phyloP scores from a whole-genome alignment of 2,113 vertebrate genomes.

The Scartelaos histophorus region DNA sequence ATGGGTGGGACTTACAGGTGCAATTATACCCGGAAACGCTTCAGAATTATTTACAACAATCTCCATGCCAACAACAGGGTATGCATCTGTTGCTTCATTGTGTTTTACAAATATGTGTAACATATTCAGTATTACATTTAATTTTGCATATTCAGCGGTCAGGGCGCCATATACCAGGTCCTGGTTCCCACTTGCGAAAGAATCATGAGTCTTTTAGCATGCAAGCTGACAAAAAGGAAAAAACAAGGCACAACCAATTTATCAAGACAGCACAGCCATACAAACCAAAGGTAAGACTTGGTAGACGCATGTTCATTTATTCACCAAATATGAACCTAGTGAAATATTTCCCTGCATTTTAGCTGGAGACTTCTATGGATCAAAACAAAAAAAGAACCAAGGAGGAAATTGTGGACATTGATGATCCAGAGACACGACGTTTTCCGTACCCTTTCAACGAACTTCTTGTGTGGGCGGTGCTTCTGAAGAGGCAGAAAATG shows the following conservation, averaged over 20 bases:
- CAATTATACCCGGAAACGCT: slow-evolving; percentile 95
- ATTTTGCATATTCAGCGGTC: slow-evolving; percentile 80
- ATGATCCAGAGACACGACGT: slow-evolving; percentile 92
- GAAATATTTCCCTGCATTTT: neutral
- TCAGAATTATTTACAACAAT: slow-evolving; percentile 96
- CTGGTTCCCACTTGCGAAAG: slow-evolving; percentile 88
- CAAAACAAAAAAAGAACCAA: slow-evolving; percentile 94
- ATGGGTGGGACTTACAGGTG: slow-evolving; percentile 99
- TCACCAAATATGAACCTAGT: neutral
- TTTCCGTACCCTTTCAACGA: slow-evolving; percentile 98
- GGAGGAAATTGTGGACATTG: slow-evolving; percentile 97
- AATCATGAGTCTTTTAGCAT: slow-evolving; percentile 92
- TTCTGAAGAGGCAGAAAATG: slow-evolving; percentile 99
- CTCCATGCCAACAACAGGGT: slow-evolving; percentile 93
- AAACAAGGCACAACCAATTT: slow-evolving; percentile 97
- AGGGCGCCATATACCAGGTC: slow-evolving; percentile 82
- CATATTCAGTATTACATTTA: neutral
- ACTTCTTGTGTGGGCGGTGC: slow-evolving; percentile 94
- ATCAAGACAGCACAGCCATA: slow-evolving; percentile 99
- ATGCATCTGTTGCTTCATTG: slow-evolving; percentile 24
- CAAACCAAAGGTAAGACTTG: slow-evolving; percentile 87
- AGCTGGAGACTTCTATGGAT: slow-evolving; percentile 78
- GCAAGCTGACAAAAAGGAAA: slow-evolving; percentile 96
- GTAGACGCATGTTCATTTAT: neutral
- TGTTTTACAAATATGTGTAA: neutral